Base-by-base conservation (phyloP, 2,888 invertebrate genomes). In the Achlya flavicornis region DNA sequence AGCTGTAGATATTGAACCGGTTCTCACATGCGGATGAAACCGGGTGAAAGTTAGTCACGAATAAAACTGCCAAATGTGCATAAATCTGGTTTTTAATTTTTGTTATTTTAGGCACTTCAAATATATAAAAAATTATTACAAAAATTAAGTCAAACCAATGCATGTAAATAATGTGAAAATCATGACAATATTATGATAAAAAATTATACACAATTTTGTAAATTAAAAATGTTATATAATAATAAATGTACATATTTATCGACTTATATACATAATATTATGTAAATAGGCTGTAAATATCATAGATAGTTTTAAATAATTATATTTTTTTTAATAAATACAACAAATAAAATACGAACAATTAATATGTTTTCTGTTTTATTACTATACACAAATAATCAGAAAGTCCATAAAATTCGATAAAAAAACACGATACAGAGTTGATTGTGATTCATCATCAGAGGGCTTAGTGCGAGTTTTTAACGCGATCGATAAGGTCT, bases 251-350 rank as follows among this genome's bases (percentile, higher is more conserved):
- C 58, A 48, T 53, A 68, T 60, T 41, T 41, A 12, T n/a, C 1
- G 43, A 60, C 41, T 60, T 64, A 61, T 62, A 71, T 73, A 68
- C 73, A 77, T 76, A 70, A 60, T 26, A 73, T 72, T 78, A 82
- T 90, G 89, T 90, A 89, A 86, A 90, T 90, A 90, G 78, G 78
- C 64, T 90, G 90, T 90, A 90, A 87, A 90, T 90, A 89, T 77
- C 76, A 71, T 81, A 78, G 65, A 16, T 68, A 69, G 5, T 82
- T 57, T 65, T 67, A 62, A 63, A 65, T 61, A 67, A 68, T 66
- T 66, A 67, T 80, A 78, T 75, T 76, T 80, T 79, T 78, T 77
- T 79, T n/a, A n/a, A 79, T 73, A 73, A 76, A 75, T 76, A 81
- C 73, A 79, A 76, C 77, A 77, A 77, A 76, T 74, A 78, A 26